These are phyloP conservation scores for Phacellophora camtschatica DNA, from an alignment of 30 jellyfish, hydroid and myxozoan species.

Conservation along the genomic window DNA sequence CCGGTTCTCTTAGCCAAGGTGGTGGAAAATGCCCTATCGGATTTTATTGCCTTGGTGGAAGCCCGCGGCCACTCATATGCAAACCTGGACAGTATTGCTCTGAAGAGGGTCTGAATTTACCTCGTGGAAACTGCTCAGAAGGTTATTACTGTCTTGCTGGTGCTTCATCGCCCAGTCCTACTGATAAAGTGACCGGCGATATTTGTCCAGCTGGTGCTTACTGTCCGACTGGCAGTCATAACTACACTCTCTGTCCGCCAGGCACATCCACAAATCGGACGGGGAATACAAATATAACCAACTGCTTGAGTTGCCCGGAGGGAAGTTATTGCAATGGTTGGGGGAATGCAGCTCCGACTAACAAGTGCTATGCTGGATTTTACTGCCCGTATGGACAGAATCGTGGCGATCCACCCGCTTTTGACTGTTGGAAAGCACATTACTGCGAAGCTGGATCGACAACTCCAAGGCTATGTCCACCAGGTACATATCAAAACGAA, in stretches of 20 bases:
- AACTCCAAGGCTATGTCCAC: constrained; percentile 68
- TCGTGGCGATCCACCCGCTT: constrained; percentile 75
- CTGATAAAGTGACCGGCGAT: constrained; percentile 81
- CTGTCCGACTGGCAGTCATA: constrained; percentile 84
- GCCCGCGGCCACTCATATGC: constrained; percentile 77
- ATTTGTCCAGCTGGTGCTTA: constrained; percentile 91
- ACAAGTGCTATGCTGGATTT: constrained; percentile 76
- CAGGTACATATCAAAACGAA: constrained; percentile 93
- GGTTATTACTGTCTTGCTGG: constrained; percentile 91
- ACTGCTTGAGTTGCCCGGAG: constrained; percentile 81
- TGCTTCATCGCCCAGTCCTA: constrained; percentile 76
- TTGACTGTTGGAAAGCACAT: constrained; percentile 77
- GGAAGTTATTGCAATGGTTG: constrained; percentile 92
- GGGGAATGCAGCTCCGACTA: constrained; percentile 90
- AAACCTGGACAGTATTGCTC: constrained; percentile 93
- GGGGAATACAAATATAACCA: constrained; percentile 44
- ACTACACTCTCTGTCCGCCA: constrained; percentile 95
- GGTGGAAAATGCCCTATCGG: constrained; percentile 97
- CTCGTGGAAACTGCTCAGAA: constrained; percentile 80
- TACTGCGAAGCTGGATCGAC: constrained; percentile 76
- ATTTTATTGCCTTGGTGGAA: constrained; percentile 83
- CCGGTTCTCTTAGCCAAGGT: constrained; percentile 79
- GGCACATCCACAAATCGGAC: constrained; percentile 90
- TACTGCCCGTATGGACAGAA: constrained; percentile 93
- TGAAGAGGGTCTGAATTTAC: constrained; percentile 51